Conservation (phyloP, 2,113 vertebrate species). For the Malurus cyaneus region DNA sequence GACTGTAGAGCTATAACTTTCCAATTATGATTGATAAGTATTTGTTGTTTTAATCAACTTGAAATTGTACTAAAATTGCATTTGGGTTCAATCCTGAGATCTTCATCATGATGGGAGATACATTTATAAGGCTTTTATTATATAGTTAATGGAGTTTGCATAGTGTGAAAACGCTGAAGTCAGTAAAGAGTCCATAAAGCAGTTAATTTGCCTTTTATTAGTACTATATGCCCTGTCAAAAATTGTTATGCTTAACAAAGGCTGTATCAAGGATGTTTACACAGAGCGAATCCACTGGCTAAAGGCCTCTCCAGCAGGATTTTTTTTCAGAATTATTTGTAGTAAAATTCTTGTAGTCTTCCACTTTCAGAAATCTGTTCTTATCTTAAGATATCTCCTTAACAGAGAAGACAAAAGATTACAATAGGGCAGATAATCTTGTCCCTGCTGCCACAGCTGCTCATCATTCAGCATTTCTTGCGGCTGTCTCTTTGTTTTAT, state of each 20-base stretch:
- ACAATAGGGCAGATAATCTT: neutral
- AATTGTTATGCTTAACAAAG: neutral
- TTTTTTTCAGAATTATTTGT: neutral
- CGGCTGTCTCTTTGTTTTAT: neutral
- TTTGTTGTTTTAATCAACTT: neutral
- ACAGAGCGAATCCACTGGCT: neutral
- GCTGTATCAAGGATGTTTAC: neutral
- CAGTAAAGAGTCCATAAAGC: neutral
- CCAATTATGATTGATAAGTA: neutral
- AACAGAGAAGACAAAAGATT: neutral
- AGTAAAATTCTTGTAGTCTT: neutral
- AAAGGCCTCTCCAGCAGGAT: neutral
- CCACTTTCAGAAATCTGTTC: neutral
- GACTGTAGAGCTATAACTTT: neutral
- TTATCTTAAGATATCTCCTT: neutral
- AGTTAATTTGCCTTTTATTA: conserved; percentile 14
- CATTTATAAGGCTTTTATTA: neutral
- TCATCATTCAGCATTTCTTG: neutral
- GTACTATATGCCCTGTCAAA: neutral
- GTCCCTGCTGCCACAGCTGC: neutral
- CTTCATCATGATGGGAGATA: neutral
- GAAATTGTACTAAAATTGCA: neutral
- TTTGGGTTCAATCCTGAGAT: neutral
- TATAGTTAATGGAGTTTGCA: neutral
- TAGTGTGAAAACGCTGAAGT: neutral